These are phyloP conservation scores for Gnatocerus cornutus DNA, from an alignment of 2,888 invertebrate genomes.

Conservation along the genomic window DNA sequence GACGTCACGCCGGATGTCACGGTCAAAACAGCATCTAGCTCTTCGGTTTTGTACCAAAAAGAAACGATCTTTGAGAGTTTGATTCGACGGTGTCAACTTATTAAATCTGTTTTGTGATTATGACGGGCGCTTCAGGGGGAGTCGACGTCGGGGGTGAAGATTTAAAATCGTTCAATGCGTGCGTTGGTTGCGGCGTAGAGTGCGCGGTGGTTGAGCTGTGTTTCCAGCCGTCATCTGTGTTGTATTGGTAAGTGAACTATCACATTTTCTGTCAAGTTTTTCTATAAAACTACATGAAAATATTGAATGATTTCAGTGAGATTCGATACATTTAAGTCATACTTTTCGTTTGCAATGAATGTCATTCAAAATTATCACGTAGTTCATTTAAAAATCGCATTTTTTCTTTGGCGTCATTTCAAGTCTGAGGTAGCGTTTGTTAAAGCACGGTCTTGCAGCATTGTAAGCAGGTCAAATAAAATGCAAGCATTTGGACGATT, in stretches of 20 bases:
- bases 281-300: conserved; percentile 64
- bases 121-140: not conserved
- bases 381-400: conserved; percentile 66
- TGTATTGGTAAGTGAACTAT: conserved; percentile 72
- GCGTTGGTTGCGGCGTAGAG: conserved; percentile 64
- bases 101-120: not conserved
- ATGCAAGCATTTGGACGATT: conserved; percentile 28
- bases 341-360: conserved; percentile 56
- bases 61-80: not conserved
- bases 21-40: conserved; percentile 32
- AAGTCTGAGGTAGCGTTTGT: conserved; percentile 56
- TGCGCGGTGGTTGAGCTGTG: conserved; percentile 70
- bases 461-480: conserved; percentile 62
- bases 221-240: conserved; percentile 75
- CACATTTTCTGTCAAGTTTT: conserved; percentile 64
- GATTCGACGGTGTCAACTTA: not conserved
- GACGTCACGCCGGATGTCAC: conserved; percentile 37
- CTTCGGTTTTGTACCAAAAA: not conserved
- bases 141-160: not conserved
- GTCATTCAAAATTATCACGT: conserved; percentile 64
- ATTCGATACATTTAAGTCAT: conserved; percentile 46
- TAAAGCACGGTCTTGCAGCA: conserved; percentile 36
- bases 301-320: conserved; percentile 58
- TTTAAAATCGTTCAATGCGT: not conserved
- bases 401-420: conserved; percentile 67